Evolutionary conservation across 2,888 invertebrate genomes (phyloP).

Genomic region (Invenusta paracnida): DNA sequence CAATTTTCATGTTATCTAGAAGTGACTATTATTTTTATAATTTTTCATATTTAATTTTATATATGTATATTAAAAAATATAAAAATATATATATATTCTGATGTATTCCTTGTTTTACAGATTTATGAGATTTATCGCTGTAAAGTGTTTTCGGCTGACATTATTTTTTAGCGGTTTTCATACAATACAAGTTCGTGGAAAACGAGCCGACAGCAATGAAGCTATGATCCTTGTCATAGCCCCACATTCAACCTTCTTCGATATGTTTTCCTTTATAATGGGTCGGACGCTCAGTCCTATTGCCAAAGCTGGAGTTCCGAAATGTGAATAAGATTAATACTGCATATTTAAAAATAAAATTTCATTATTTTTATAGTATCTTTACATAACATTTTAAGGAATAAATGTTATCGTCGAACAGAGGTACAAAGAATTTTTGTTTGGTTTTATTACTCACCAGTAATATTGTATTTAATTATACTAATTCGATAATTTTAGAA

Average conservation of each 20-base stretch:
- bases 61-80: no score
- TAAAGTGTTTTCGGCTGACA: slow-evolving; percentile 55
- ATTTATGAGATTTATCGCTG: neutral
- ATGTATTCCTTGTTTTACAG: neutral
- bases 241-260: slow-evolving; percentile 85
- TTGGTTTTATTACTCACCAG: no score
- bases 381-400: no score
- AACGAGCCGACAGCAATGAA: slow-evolving; percentile 70
- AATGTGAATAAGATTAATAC: neutral
- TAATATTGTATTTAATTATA: no score
- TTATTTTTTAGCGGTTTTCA: slow-evolving; percentile 79
- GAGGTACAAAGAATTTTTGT: no score
- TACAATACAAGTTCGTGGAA: slow-evolving; percentile 72
- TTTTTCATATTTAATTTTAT: no score
- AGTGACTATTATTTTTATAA: no score
- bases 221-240: slow-evolving; percentile 81
- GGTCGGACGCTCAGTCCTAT: slow-evolving; percentile 27
- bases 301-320: slow-evolving; percentile 27
- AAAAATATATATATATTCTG: no score
- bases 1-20: no score
- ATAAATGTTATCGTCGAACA: no score
- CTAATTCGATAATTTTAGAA: no score
- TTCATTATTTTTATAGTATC: no score
- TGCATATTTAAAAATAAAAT: neutral
- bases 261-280: slow-evolving; percentile 55